Percentiles rank a stretch among this genome's conserved stretches.
These are phyloP conservation scores for Cyclophora punctaria DNA, from an alignment of 2,888 invertebrate species.

Conservation along the genomic window DNA sequence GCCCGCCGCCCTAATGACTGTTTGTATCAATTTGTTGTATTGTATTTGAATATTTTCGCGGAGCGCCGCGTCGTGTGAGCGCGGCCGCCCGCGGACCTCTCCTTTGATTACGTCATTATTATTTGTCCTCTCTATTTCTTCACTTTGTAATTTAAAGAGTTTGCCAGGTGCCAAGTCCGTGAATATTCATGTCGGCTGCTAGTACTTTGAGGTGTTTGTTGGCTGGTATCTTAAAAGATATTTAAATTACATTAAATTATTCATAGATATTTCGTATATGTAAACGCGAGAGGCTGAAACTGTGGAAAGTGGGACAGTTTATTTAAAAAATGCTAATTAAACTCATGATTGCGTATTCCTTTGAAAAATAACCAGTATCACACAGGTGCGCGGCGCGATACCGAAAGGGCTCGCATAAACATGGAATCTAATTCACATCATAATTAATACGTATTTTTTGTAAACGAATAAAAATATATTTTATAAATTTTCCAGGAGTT, in stretches of 20 bases:
- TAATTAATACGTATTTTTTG: conserved; percentile 61
- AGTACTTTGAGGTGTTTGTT: not conserved
- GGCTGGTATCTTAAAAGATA: not conserved
- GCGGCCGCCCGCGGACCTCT: not conserved
- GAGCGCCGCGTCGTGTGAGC: conserved; percentile 47
- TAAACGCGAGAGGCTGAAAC: conserved; percentile 4
- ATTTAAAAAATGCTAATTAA: conserved; percentile 38
- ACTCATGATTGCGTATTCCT: conserved; percentile 29
- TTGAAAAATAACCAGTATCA: conserved; percentile 32
- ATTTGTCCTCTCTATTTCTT: too few species aligned
- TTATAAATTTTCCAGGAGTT: conserved; percentile 34
- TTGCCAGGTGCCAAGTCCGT: too few species aligned
- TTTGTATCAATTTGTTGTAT: conserved; percentile 76
- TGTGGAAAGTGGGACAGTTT: conserved; percentile 19
- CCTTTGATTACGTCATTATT: too few species aligned
- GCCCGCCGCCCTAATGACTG: conserved; percentile 58
- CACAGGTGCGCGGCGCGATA: conserved; percentile 22
- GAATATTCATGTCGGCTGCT: too few species aligned
- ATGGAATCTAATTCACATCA: conserved; percentile 43
- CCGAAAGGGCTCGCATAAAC: conserved; percentile 49
- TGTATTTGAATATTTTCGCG: conserved; percentile 74
- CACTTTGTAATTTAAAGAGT: too few species aligned
- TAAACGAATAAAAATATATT: conserved; percentile 28
- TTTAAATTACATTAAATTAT: conserved; percentile 8
- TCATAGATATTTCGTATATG: conserved; percentile 12